Percentiles rank a stretch among this genome's conserved stretches.
Evolutionary conservation across 2,888 invertebrate genomes (phyloP).

Genomic region (Craniophora ligustri): DNA sequence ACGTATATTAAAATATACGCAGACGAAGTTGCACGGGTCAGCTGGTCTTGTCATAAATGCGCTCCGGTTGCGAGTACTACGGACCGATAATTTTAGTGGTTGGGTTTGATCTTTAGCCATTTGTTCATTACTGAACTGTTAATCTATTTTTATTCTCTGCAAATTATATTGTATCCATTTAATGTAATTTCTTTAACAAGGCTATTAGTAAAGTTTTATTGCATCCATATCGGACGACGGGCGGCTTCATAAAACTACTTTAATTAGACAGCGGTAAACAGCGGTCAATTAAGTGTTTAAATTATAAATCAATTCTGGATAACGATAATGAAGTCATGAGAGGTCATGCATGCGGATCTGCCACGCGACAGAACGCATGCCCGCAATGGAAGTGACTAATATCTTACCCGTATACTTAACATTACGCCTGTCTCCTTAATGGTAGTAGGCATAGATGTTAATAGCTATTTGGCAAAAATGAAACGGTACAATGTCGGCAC

Average conservation of each 20-base stretch:
- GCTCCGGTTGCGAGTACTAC: too few species aligned
- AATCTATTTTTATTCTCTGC: background rate
- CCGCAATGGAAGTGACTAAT: constrained; percentile 10
- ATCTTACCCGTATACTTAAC: too few species aligned
- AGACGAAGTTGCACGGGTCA: too few species aligned
- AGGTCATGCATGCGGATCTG: constrained; percentile 42
- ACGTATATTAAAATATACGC: too few species aligned
- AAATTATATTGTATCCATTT: background rate
- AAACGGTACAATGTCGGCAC: too few species aligned
- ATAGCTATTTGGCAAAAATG: too few species aligned
- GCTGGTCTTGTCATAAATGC: too few species aligned
- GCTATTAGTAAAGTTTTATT: constrained; percentile 10
- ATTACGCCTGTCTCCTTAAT: too few species aligned
- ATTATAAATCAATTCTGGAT: constrained; percentile 46
- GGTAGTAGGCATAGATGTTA: too few species aligned
- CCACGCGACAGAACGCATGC: constrained; percentile 23
- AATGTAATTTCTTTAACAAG: background rate
- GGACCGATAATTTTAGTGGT: too few species aligned
- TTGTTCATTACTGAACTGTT: too few species aligned
- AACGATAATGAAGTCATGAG: constrained; percentile 28
- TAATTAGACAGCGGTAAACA: constrained; percentile 38
- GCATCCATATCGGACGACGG: constrained; percentile 4
- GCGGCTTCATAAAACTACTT: constrained; percentile 14
- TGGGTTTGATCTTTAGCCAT: too few species aligned
- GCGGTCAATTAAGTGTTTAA: constrained; percentile 28